A percentile compares a stretch with the other conserved stretches of the same genome.
Conservation (phyloP, 2,888 invertebrate species). For the Dryadula phaetusa region DNA sequence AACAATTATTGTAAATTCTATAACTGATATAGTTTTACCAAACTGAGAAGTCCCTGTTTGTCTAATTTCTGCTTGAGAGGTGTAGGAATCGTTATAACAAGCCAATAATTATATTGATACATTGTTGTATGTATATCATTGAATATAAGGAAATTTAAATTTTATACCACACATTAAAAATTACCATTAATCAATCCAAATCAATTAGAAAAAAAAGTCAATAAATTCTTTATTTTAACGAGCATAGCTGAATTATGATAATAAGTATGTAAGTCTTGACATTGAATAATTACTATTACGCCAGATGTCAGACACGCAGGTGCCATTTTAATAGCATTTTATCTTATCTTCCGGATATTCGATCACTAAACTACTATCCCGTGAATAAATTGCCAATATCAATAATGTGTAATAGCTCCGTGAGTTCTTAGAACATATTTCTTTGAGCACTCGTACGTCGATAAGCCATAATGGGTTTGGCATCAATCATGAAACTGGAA, state of each 20-base stretch:
- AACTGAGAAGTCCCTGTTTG: too few species aligned
- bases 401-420: constrained; percentile 28
- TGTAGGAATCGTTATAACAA: too few species aligned
- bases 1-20: too few species aligned
- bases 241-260: constrained; percentile 4
- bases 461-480: constrained; percentile 28
- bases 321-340: constrained; percentile 27
- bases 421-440: constrained; percentile 24
- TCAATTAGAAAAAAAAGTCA: constrained; percentile 6
- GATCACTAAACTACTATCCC: constrained; percentile 17
- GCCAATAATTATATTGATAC: too few species aligned
- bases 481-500: constrained; percentile 39
- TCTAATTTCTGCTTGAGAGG: too few species aligned
- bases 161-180: background rate
- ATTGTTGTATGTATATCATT: too few species aligned
- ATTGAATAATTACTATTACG: constrained; percentile 7
- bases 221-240: background rate
- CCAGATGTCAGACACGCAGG: constrained; percentile 24
- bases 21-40: too few species aligned
- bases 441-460: constrained; percentile 10
- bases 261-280: background rate
- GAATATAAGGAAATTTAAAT: background rate
- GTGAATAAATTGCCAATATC: constrained; percentile 33
- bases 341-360: constrained; percentile 13
- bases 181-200: constrained; percentile 1